Evolutionary conservation across 2,797 vertebrate species (phyloP), one percentile per base, ranked within the genome.

Genomic region (Hafferia zeledoni): DNA sequence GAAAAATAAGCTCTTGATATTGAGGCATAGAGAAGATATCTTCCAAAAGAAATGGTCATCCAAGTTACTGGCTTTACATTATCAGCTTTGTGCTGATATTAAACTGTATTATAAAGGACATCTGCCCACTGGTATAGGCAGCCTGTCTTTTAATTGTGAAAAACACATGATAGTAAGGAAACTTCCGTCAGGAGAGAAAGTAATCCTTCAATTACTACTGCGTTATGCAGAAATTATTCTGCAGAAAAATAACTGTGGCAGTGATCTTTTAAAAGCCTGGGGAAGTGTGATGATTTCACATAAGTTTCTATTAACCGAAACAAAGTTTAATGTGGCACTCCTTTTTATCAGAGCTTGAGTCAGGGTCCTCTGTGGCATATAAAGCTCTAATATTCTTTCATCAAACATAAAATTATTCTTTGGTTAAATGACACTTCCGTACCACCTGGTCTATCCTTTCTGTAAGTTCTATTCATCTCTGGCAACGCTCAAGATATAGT

Each of bases 321-420:
- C 60, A 52, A 57, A 90, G 17, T 53, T 92, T 83, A 71, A 50
- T 50, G 28, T 55, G 69, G 41, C 33, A 74, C 59, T 95, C 78
- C 63, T 85, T 67, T 68, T 69, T 84, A 83, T 39, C 89, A 84
- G n/a, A 93, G 13, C 65, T 78, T 95, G 70, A 67, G 13, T 93
- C 55, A 57, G 25, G 47, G 90, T 95, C 84, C 86, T 85, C 83
- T 76, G 55, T 71, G 57, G 70, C 74, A 72, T 44, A 57, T 69
- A 72, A 94, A 93, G 30, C 23, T 55, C 37, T 79, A 87, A 88
- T 79, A 72, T 67, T 95, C 30, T 89, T 74, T 72, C 68, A 81
- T 74, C 87, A 82, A 95, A 86, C 68, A 86, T 68, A 71, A 72
- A 79, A 71, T 84, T 91, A 71, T 83, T 91, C 81, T 67, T 96